Conservation (phyloP, 2,888 invertebrate genomes). For the Cerceris rybyensis region DNA sequence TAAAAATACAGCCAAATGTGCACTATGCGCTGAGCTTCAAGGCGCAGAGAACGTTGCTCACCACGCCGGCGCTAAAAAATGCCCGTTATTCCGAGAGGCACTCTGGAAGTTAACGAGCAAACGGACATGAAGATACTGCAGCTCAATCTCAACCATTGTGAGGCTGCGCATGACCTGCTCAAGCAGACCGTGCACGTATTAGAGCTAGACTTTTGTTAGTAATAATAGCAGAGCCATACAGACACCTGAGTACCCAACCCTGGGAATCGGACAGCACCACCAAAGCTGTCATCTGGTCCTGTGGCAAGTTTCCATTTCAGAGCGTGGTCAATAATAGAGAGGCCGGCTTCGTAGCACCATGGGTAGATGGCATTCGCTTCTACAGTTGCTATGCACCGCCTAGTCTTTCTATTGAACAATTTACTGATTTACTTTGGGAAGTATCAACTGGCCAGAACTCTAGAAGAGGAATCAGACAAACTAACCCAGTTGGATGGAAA, state of each 20-base stretch:
- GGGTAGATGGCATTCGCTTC: not conserved
- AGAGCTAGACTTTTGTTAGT: conserved; percentile 34
- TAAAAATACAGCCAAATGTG: conserved; percentile 1
- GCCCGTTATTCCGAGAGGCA: conserved; percentile 40
- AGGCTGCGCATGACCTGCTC: conserved; percentile 46
- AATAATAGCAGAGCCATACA: conserved; percentile 53
- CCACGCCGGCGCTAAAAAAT: conserved; percentile 29
- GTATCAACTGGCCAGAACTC: conserved; percentile 41
- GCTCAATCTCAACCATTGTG: conserved; percentile 59
- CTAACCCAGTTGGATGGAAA: conserved; percentile 36
- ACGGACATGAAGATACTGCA: conserved; percentile 50
- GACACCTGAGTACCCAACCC: not conserved
- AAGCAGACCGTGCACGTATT: conserved; percentile 50
- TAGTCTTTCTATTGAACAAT: too few species aligned
- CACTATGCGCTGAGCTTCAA: conserved; percentile 8
- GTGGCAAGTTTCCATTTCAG: not conserved
- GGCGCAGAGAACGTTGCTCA: not conserved
- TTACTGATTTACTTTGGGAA: conserved; percentile 59
- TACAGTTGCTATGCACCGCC: conserved; percentile 9
- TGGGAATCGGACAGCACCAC: not conserved
- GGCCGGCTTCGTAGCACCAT: not conserved
- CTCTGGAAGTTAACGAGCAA: conserved; percentile 22
- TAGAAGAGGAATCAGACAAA: conserved; percentile 40
- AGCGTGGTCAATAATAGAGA: not conserved
- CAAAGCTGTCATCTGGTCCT: not conserved